Conservation (phyloP, 2,797 vertebrate genomes). For the Cetoscarus ocellatus region DNA sequence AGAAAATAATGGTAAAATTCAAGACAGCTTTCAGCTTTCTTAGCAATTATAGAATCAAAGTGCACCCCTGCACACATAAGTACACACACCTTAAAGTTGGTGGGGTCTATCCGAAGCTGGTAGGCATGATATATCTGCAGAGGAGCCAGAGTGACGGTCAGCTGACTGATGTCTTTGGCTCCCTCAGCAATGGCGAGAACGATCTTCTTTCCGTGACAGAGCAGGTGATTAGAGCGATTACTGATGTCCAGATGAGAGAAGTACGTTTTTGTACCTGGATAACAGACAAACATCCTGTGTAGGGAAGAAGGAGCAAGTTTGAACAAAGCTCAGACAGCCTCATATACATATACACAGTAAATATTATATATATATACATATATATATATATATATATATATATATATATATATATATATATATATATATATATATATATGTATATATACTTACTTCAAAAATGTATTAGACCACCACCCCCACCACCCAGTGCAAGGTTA, state of each 20-base stretch:
- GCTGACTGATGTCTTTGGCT: constrained; percentile 80
- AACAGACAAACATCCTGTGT: constrained; percentile 82
- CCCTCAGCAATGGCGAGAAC: constrained; percentile 82
- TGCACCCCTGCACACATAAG: background rate
- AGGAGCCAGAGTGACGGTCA: constrained; percentile 77
- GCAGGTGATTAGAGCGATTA: constrained; percentile 74
- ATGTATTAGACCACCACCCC: too few relatives aligned
- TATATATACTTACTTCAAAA: too few relatives aligned
- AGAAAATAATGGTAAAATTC: too few relatives aligned
- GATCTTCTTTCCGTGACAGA: constrained; percentile 82
- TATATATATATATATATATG: too few relatives aligned
- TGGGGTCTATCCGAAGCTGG: constrained; percentile 82
- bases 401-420: too few relatives aligned
- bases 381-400: too few relatives aligned
- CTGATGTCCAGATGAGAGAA: constrained; percentile 85
- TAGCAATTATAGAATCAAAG: too few relatives aligned
- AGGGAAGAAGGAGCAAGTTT: background rate
- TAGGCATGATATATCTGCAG: constrained; percentile 85
- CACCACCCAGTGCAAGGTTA: too few relatives aligned
- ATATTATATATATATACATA: too few relatives aligned
- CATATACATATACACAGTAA: too few relatives aligned
- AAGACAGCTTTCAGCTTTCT: too few relatives aligned
- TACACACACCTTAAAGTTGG: constrained; percentile 84
- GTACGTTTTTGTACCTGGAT: constrained; percentile 85
- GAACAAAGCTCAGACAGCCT: too few relatives aligned